Base-by-base conservation (phyloP, 2,113 vertebrate genomes). In the Anoura caudifer region DNA sequence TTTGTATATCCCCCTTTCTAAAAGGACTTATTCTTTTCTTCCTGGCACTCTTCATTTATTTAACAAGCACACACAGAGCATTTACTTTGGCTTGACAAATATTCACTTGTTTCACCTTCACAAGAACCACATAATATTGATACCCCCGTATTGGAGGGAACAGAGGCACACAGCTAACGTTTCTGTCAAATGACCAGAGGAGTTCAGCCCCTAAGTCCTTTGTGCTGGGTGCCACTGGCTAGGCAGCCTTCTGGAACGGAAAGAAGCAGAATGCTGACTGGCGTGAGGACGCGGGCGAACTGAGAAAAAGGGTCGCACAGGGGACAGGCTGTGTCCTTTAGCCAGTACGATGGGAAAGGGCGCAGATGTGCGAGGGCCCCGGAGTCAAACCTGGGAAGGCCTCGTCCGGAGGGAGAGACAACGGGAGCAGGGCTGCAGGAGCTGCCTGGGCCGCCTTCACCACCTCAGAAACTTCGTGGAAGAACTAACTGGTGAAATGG, bases 11-110 rank as follows among this genome's bases (percentile, higher is more conserved):
- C 63, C 63, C 36, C 69, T 89, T 95, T 76, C 85, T 94, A 56
- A 84, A 95, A 88, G 56, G 77, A n/a, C 43, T 73, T 67, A 33
- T 65, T 89, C 54, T 70, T 56, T 85, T 88, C 87, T 92, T 88
- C 56, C 82, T 69, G 47, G 43, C 22, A 28, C n/a, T 81, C 38
- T 56, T 91, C 61, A 41, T 76, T 92, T 93, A 91, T 87, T 95
- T 76, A 85, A 92, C 36, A 84, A 95, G 72, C 41, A 56, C 17
- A 87, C 11, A 54, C 13, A 43, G 1, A 96, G 54, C 45, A 76
- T 33, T 90, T 52, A 36, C 19, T 36, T 56, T 86, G 63, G 79
- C 20, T 85, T 84, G 73, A 70, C 28, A 81, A 81, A 81, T 47
- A 80, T 82, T 87, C 47, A 54, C 24, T 91, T 72, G 54, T 65